phyloP scores from a whole-genome alignment of 2,888 invertebrate genomes.

The Mimumesa dahlbomi region DNA sequence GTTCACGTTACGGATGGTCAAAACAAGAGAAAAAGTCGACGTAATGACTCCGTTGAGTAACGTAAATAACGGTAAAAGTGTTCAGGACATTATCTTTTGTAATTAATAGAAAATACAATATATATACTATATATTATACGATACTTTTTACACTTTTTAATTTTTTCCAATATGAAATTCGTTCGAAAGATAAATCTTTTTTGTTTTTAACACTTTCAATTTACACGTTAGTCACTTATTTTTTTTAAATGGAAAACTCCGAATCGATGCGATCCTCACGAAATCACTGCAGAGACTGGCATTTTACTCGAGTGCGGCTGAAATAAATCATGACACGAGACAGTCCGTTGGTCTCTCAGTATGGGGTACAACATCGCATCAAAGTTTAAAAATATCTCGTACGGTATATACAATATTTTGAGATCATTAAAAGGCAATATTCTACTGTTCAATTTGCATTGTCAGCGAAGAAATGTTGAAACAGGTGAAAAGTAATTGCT shows the following conservation, averaged over 20 bases:
- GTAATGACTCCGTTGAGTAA: no score
- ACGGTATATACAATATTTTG: slow-evolving; percentile 23
- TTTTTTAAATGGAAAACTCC: background rate
- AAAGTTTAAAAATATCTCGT: slow-evolving; percentile 58
- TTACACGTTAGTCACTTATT: no score
- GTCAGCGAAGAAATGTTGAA: no score
- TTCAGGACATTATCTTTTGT: no score
- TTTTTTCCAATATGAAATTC: no score
- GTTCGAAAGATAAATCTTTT: background rate
- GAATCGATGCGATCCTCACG: slow-evolving; percentile 31
- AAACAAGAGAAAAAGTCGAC: no score
- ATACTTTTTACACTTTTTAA: no score
- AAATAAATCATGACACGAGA: slow-evolving; percentile 20
- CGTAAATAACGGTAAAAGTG: no score
- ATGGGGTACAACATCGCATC: slow-evolving; percentile 61
- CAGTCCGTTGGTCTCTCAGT: slow-evolving; percentile 71
- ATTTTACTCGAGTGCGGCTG: slow-evolving; percentile 19
- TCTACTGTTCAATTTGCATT: no score
- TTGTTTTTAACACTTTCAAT: background rate
- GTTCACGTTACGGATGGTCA: background rate
- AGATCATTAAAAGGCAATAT: no score
- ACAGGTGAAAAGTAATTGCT: background rate
- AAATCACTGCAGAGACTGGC: slow-evolving; percentile 55
- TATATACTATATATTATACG: no score
- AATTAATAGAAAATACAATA: no score